phyloP scores from a whole-genome alignment of 2,888 invertebrate species.

The Drosophila buzzatii region DNA sequence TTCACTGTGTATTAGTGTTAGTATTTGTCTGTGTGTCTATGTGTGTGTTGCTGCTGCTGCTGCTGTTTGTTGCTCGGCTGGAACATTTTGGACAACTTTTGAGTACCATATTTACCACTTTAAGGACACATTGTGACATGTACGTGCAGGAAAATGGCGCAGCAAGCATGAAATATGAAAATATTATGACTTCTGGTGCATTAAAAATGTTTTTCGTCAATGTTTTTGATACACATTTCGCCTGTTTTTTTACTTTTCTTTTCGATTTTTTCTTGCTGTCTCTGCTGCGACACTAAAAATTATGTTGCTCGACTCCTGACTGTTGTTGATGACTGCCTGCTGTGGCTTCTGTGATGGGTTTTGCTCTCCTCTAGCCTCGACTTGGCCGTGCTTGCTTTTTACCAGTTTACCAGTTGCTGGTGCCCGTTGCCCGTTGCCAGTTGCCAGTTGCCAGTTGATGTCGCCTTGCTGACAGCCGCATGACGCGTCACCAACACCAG shows the following conservation, averaged over 20 bases:
- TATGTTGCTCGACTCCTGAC: conserved; percentile 45
- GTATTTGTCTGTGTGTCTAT: conserved; percentile 3
- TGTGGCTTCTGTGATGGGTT: conserved; percentile 39
- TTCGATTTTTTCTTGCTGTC: conserved; percentile 8
- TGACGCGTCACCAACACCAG: conserved; percentile 38
- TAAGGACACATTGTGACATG: conserved; percentile 60
- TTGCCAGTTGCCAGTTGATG: conserved; percentile 46
- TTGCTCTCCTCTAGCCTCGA: conserved; percentile 3
- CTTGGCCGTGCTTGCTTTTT: conserved; percentile 8
- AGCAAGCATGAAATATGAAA: conserved; percentile 66
- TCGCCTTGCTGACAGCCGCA: conserved; percentile 47
- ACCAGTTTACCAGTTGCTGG: conserved; percentile 16
- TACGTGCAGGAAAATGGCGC: conserved; percentile 38
- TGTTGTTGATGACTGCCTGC: conserved; percentile 53
- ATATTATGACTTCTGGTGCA: conserved; percentile 76
- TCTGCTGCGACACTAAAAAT: conserved; percentile 43
- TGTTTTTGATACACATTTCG: conserved; percentile 21
- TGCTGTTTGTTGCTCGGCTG: conserved; percentile 8
- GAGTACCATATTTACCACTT: conserved; percentile 48
- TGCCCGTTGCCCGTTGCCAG: conserved; percentile 30
- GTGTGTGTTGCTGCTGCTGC: conserved; percentile 20
- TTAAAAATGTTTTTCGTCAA: conserved; percentile 57
- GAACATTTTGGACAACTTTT: conserved; percentile 40
- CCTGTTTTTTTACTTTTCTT: conserved; percentile 1
- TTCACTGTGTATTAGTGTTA: neutral